These are phyloP conservation scores for Euleptes europaea DNA, from an alignment of 2,113 vertebrate species.

Conservation along the genomic window DNA sequence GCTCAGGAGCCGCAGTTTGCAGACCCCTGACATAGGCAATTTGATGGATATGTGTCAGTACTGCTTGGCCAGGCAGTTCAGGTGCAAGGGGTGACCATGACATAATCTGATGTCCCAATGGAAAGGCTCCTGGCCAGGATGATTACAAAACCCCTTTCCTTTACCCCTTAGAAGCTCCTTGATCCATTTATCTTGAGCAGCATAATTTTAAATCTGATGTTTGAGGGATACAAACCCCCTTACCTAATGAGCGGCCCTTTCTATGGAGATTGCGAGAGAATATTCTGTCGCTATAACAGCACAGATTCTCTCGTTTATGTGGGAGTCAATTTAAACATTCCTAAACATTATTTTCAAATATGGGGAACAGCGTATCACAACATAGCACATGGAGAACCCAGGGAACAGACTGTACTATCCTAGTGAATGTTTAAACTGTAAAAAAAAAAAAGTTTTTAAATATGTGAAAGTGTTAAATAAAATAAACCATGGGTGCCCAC, in stretches of 20 bases:
- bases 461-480: no score
- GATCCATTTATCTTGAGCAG: no score
- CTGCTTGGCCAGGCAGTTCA: neutral
- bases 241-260: neutral
- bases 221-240: no score
- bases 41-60: neutral
- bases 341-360: neutral
- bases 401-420: neutral
- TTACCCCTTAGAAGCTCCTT: no score
- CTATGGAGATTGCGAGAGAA: neutral
- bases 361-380: neutral
- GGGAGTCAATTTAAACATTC: neutral
- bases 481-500: no score
- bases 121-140: neutral
- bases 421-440: no score
- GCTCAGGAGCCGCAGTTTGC: no score
- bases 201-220: no score
- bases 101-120: neutral
- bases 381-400: neutral
- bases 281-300: neutral
- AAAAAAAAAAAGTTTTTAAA: no score
- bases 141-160: neutral
- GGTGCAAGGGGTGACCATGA: neutral
- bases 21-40: neutral
- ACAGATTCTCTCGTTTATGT: no score